Evolutionary conservation across 2,797 vertebrate species (phyloP), one percentile per base, ranked within the genome.

Genomic region (Myotis pilosus): DNA sequence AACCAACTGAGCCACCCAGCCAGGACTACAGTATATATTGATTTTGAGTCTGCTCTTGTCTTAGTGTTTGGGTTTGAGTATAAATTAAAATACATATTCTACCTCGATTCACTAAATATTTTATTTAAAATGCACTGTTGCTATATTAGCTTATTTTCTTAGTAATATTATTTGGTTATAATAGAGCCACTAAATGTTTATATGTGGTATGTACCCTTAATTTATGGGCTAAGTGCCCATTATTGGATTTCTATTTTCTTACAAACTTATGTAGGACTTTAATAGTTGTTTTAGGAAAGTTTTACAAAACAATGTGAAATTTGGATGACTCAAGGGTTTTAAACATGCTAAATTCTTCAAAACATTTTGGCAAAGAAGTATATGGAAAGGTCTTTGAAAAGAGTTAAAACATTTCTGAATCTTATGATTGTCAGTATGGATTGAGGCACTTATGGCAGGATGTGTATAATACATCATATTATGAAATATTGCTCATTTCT

Each of bases 401-500:
- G 28, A 86, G 5, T 41, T 83, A 53, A 94, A 85, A 44, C 20
- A 69, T 93, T 93, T 96, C 44, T 94, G 89, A 89, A 92, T 89
- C 51, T 33, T 87, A 55, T 71, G 82, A 83, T 89, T 94, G 94
- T 95, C 89, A 80, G 41, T 81, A 55, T 5, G 76, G 87, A 80
- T 66, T n/a, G 23, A 87, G 38, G 44, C 90, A 92, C 93, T 96
- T 95, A 89, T 62, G 51, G 62, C 72, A 89, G 49, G 30, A 69
- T 92, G 75, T 51, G 41, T 51, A 75, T 85, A 92, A 78, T 82
- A 82, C 82, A 87, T 89, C 0, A 0, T 66, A 92, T 94, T 71
- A 95, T 92, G 89, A 97, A 97, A 97, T 97, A 96, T 96, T 94
- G 92, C 92, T 96, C 93, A 95, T 97, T 96, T 96, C 95, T 97